Percentiles rank a stretch among this genome's conserved stretches.
Conservation (phyloP, 2,113 vertebrate genomes). For the Stercorarius parasiticus region DNA sequence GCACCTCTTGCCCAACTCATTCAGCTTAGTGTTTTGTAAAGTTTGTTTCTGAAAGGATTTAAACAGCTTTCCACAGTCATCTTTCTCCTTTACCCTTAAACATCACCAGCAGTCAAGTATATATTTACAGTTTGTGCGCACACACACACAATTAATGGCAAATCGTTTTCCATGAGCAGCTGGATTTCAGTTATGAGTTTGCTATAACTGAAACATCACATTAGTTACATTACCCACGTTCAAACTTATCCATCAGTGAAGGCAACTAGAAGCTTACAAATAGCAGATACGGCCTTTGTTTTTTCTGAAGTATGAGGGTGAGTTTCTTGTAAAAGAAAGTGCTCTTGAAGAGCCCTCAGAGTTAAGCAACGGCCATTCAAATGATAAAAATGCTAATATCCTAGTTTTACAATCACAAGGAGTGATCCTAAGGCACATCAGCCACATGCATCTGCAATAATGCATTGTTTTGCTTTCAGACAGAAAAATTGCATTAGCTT, state of each 20-base stretch:
- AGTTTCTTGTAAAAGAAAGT: background rate
- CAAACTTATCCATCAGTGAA: background rate
- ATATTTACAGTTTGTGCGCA: slow-evolving; percentile 53
- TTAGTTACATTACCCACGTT: background rate
- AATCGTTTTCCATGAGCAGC: slow-evolving; percentile 33
- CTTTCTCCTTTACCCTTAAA: background rate
- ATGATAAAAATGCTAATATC: slow-evolving; percentile 9
- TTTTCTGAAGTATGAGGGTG: background rate
- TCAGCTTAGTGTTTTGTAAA: slow-evolving; percentile 1
- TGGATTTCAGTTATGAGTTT: slow-evolving; percentile 30
- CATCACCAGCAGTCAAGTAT: slow-evolving; percentile 43
- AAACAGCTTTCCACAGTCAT: background rate
- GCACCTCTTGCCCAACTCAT: background rate
- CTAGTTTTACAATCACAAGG: slow-evolving; percentile 58
- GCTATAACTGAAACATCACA: slow-evolving; percentile 48
- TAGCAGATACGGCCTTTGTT: slow-evolving; percentile 6
- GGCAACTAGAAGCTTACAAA: slow-evolving; percentile 41
- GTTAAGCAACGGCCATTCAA: slow-evolving; percentile 44
- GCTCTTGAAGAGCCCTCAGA: slow-evolving; percentile 48
- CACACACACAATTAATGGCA: slow-evolving; percentile 48
- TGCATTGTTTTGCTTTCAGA: slow-evolving; percentile 45
- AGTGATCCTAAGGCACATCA: slow-evolving; percentile 80
- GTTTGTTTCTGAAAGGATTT: background rate
- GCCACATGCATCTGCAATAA: slow-evolving; percentile 45
- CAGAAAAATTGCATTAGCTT: slow-evolving; percentile 47